Evolutionary conservation across 2,888 invertebrate genomes (phyloP).

Genomic region (Nemapogon koenigi): DNA sequence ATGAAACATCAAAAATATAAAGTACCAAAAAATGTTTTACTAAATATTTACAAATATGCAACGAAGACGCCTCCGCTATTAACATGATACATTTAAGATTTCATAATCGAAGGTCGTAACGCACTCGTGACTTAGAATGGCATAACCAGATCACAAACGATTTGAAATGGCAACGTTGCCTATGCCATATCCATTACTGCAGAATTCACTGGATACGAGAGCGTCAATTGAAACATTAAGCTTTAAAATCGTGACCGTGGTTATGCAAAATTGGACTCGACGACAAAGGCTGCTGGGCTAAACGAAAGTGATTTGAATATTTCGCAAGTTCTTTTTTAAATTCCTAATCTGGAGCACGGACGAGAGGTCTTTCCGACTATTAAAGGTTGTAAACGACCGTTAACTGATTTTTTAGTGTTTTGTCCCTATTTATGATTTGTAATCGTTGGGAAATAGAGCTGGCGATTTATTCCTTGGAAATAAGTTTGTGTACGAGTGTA

Average conservation of each 20-base stretch:
- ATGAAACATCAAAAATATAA: no score
- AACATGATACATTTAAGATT: no score
- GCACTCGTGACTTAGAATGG: conserved; percentile 34
- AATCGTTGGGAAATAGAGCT: background rate
- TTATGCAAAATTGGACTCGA: conserved; percentile 44
- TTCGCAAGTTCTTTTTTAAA: conserved; percentile 19
- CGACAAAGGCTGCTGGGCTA: conserved; percentile 29
- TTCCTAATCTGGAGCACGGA: conserved; percentile 14
- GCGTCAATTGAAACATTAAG: conserved; percentile 41
- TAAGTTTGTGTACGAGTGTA: no score
- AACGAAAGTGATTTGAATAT: conserved; percentile 28
- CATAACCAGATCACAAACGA: conserved; percentile 43
- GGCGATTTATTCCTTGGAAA: background rate
- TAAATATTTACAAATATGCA: no score
- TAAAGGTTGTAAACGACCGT: background rate
- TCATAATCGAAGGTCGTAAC: conserved; percentile 44
- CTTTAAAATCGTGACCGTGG: conserved; percentile 39
- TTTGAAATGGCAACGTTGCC: conserved; percentile 35
- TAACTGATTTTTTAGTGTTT: background rate
- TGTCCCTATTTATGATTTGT: background rate
- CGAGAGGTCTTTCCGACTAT: conserved; percentile 6
- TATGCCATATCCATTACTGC: conserved; percentile 31
- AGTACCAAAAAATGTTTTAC: no score
- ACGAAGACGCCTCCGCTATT: no score
- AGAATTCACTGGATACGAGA: conserved; percentile 30